Conservation (phyloP, 2,113 vertebrate genomes). For the Centrocercus urophasianus region DNA sequence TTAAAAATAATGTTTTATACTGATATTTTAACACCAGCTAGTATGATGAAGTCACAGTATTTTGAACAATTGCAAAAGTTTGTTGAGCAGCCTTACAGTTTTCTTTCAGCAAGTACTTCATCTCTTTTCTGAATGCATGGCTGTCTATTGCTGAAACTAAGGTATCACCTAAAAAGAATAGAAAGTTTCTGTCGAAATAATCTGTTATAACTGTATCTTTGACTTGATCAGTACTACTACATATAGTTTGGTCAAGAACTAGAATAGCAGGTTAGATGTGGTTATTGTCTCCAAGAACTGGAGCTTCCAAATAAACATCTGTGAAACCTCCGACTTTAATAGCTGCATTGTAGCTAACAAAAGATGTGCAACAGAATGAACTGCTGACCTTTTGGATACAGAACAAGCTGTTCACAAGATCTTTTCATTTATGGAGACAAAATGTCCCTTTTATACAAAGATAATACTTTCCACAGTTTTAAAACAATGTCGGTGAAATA, state of each 20-base stretch:
- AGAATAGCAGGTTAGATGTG: neutral
- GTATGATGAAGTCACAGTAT: neutral
- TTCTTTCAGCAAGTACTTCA: neutral
- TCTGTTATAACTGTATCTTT: neutral
- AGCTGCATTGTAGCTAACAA: neutral
- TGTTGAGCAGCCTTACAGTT: neutral
- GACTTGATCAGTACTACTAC: neutral
- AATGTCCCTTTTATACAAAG: conserved; percentile 43
- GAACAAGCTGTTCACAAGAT: conserved; percentile 34
- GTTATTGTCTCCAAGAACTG: neutral
- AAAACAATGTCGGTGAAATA: conserved; percentile 55
- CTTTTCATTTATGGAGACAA: conserved; percentile 57
- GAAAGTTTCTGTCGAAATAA: neutral
- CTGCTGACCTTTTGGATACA: conserved; percentile 41
- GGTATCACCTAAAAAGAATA: neutral
- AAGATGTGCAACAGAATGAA: conserved; percentile 6
- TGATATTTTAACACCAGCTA: neutral
- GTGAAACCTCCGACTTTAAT: conserved; percentile 29
- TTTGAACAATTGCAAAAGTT: neutral
- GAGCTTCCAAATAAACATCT: conserved; percentile 54
- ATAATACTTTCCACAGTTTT: conserved; percentile 45
- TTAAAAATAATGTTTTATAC: neutral
- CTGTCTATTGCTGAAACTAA: neutral
- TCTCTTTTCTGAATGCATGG: neutral
- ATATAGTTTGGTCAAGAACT: neutral